Percentiles rank a stretch among this genome's conserved stretches.
phyloP scores from a whole-genome alignment of 2,888 invertebrate species.

The Drosophila mimetica region DNA sequence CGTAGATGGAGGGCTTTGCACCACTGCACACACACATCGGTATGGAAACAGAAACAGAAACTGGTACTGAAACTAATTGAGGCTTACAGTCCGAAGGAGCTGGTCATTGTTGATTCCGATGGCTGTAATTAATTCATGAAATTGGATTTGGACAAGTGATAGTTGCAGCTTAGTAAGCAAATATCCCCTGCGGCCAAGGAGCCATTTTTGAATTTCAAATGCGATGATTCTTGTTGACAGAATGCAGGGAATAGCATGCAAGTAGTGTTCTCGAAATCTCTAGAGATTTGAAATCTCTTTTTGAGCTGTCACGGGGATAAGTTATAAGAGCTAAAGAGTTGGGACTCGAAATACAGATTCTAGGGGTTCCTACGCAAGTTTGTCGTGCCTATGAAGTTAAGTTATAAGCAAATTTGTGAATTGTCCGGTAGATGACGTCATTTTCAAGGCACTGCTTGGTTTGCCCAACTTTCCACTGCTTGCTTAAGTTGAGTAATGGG shows the following conservation, averaged over 20 bases:
- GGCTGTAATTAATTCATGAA: constrained; percentile 33
- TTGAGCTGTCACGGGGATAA: too few relatives aligned
- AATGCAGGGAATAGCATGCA: too few relatives aligned
- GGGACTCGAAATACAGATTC: too few relatives aligned
- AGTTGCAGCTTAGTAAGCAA: constrained; percentile 24
- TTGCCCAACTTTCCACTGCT: too few relatives aligned
- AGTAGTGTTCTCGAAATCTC: background rate
- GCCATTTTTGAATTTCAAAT: constrained; percentile 3
- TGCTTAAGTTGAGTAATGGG: too few relatives aligned
- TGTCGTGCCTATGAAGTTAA: too few relatives aligned
- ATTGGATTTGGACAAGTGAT: constrained; percentile 31
- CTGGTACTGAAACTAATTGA: constrained; percentile 34
- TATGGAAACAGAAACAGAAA: constrained; percentile 23
- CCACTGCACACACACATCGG: constrained; percentile 34
- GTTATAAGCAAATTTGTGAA: too few relatives aligned
- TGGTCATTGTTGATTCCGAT: constrained; percentile 25
- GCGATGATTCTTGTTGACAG: background rate
- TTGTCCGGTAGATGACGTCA: too few relatives aligned
- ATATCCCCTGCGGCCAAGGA: background rate
- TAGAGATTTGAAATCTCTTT: background rate
- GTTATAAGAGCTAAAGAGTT: too few relatives aligned
- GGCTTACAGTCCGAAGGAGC: constrained; percentile 20
- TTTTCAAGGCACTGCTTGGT: too few relatives aligned
- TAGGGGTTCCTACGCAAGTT: too few relatives aligned
- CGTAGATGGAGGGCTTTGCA: constrained; percentile 41